A percentile compares a stretch with the other conserved stretches of the same genome.
These are phyloP conservation scores for Scophthalmus maximus DNA, from an alignment of 2,113 vertebrate species.

Conservation along the genomic window DNA sequence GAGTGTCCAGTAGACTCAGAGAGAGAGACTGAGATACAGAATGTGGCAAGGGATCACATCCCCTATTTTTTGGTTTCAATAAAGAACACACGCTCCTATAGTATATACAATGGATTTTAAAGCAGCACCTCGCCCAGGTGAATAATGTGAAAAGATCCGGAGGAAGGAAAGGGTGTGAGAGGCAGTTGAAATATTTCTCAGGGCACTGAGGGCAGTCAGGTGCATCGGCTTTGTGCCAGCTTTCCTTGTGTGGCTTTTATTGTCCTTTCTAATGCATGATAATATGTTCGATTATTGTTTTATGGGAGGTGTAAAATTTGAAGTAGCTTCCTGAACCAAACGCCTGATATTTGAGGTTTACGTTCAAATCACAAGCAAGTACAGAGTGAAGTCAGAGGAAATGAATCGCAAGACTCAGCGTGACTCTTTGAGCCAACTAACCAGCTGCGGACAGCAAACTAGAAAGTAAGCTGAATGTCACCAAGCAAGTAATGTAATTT, in stretches of 20 bases:
- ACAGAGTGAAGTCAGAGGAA: too few relatives aligned
- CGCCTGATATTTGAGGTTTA: too few relatives aligned
- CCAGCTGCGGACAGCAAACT: too few relatives aligned
- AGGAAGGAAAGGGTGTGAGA: conserved; percentile 29
- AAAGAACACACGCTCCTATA: not conserved
- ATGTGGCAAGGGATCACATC: not conserved
- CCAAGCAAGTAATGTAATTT: too few relatives aligned
- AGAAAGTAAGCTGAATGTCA: too few relatives aligned
- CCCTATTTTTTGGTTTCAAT: not conserved
- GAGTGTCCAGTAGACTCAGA: conserved; percentile 1
- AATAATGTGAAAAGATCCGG: conserved; percentile 32
- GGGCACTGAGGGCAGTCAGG: conserved; percentile 26
- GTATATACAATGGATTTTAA: not conserved
- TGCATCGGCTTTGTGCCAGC: conserved; percentile 26
- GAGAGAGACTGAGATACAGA: not conserved
- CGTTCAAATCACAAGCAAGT: too few relatives aligned
- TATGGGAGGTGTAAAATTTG: not conserved
- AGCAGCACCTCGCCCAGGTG: conserved; percentile 29
- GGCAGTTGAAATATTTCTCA: conserved; percentile 37
- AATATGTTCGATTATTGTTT: not conserved
- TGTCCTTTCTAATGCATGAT: not conserved
- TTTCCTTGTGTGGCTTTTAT: conserved; percentile 1
- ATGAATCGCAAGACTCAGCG: too few relatives aligned
- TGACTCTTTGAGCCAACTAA: too few relatives aligned
- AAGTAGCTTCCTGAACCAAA: too few relatives aligned